These are phyloP conservation scores for Rhinichthys osculus DNA, from an alignment of 2,797 vertebrate species.

Conservation along the genomic window DNA sequence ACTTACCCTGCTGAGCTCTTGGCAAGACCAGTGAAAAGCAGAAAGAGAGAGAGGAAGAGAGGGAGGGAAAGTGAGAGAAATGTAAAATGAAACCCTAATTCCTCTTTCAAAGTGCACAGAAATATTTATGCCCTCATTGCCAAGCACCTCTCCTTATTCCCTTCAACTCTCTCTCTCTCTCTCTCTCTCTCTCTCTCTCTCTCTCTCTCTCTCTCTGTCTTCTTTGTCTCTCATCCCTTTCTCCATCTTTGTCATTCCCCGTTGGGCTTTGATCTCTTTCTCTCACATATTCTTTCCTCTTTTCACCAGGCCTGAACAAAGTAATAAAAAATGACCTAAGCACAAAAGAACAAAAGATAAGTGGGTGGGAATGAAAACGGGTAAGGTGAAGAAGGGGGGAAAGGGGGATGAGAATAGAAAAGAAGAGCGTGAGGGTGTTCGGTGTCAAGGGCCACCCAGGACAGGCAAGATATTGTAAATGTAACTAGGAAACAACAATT, in stretches of 20 bases:
- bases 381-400: slow-evolving; percentile 65
- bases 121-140: slow-evolving; percentile 65
- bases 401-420: slow-evolving; percentile 51
- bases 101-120: slow-evolving; percentile 50
- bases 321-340: slow-evolving; percentile 59
- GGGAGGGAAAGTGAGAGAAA: slow-evolving; percentile 59
- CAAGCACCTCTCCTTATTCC: slow-evolving; percentile 42
- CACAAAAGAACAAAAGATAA: slow-evolving; percentile 66
- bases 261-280: slow-evolving; percentile 55
- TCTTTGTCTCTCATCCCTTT: slow-evolving; percentile 35
- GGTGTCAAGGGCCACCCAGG: slow-evolving; percentile 37
- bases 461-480: slow-evolving; percentile 31
- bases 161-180: slow-evolving; percentile 26
- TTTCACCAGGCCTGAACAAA: slow-evolving; percentile 54
- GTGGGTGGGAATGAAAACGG: slow-evolving; percentile 66
- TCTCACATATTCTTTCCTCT: slow-evolving; percentile 45
- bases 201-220: slow-evolving; percentile 58
- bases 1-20: slow-evolving; percentile 53
- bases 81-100: slow-evolving; percentile 57
- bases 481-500: slow-evolving; percentile 23
- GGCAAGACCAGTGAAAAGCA: slow-evolving; percentile 39
- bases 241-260: slow-evolving; percentile 48
- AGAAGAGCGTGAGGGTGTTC: slow-evolving; percentile 53
- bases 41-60: slow-evolving; percentile 37
- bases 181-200: slow-evolving; percentile 60